Conservation (phyloP, 1,140 invertebrate genomes). For the Coptotermes formosanus region DNA sequence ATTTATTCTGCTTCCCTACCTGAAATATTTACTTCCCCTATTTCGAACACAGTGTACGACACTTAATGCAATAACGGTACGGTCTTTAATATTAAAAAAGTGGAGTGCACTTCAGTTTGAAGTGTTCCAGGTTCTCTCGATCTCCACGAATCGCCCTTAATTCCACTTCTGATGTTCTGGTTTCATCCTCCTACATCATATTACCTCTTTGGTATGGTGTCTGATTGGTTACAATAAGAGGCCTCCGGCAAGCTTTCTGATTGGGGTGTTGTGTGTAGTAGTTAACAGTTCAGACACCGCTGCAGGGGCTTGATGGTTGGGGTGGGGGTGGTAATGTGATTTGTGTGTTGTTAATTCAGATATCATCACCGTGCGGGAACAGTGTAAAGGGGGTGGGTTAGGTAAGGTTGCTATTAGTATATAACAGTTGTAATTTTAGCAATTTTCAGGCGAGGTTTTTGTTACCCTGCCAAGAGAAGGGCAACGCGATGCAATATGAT, state of each 20-base stretch:
- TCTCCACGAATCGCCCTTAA: not conserved
- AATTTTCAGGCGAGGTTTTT: not conserved
- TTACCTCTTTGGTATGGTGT: not conserved
- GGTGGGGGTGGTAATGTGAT: not conserved
- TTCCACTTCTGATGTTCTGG: not conserved
- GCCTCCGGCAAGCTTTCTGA: not conserved
- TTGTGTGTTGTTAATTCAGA: conserved; percentile 13
- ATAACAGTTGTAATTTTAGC: not conserved
- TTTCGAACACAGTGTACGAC: no score
- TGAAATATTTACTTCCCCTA: no score
- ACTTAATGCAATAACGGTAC: no score
- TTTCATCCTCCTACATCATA: not conserved
- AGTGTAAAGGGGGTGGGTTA: not conserved
- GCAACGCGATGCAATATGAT: no score
- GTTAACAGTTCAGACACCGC: not conserved
- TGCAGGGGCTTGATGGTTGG: not conserved
- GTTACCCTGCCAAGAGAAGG: no score
- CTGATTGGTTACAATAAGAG: not conserved
- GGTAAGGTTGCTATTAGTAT: not conserved
- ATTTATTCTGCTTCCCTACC: no score
- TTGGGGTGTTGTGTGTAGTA: not conserved
- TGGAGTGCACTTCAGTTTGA: no score
- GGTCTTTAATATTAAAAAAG: no score
- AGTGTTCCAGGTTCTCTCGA: not conserved
- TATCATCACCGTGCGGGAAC: not conserved